Evolutionary conservation across 2,797 vertebrate genomes (phyloP).

Genomic region (Intellagama lesueurii): DNA sequence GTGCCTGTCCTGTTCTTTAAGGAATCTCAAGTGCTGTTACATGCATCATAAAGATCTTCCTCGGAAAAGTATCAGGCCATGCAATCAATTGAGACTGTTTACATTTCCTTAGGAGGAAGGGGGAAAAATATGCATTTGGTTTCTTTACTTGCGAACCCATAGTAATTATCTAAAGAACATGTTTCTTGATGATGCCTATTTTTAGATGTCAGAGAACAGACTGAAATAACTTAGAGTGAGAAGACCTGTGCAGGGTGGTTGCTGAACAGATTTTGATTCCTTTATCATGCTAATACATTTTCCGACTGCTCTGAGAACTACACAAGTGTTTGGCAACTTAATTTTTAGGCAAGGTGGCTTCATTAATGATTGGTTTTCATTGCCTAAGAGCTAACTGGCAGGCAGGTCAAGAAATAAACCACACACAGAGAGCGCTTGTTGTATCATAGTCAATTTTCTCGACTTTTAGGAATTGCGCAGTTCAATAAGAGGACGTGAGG

Average conservation of each 20-base stretch:
- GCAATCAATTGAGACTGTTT: neutral
- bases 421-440: conserved; percentile 15
- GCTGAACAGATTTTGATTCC: conserved; percentile 63
- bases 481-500: conserved; percentile 35
- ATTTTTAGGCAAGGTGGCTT: conserved; percentile 23
- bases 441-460: conserved; percentile 59
- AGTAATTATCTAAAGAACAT: neutral
- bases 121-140: neutral
- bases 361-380: conserved; percentile 52
- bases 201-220: conserved; percentile 7
- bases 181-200: neutral
- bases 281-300: conserved; percentile 52
- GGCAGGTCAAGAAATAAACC: neutral
- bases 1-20: neutral
- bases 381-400: conserved; percentile 29
- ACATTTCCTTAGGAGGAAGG: conserved; percentile 7
- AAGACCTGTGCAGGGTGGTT: conserved; percentile 38
- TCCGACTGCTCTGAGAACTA: conserved; percentile 43
- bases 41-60: neutral
- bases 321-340: conserved; percentile 31
- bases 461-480: conserved; percentile 34
- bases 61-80: neutral
- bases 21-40: neutral
- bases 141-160: neutral
- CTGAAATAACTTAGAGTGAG: conserved; percentile 47